Evolutionary conservation across 2,888 invertebrate species (phyloP).

Genomic region (Melipona beecheii): DNA sequence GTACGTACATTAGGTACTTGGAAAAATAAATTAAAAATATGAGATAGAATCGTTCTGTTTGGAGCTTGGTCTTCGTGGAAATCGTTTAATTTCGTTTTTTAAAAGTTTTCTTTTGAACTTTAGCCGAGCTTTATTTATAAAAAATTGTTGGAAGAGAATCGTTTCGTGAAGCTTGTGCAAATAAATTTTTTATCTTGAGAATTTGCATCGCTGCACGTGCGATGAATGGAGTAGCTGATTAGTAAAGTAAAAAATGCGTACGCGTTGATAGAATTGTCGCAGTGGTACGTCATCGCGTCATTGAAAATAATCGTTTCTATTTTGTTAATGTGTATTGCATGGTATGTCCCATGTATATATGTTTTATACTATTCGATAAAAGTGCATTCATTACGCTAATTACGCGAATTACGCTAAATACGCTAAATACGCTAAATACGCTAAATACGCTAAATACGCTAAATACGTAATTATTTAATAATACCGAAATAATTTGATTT

Average conservation of each 20-base stretch:
- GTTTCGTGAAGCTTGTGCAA: background rate
- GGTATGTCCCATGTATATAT: too few species aligned
- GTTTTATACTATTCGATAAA: too few species aligned
- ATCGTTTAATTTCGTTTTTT: background rate
- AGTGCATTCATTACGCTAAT: too few species aligned
- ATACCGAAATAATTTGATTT: too few species aligned
- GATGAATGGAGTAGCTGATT: slow-evolving; percentile 25
- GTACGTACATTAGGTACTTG: too few species aligned
- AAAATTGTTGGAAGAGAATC: background rate
- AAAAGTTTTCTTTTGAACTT: too few species aligned
- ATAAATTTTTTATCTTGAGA: slow-evolving; percentile 18
- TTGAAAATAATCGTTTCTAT: slow-evolving; percentile 8
- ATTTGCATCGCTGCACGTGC: slow-evolving; percentile 7
- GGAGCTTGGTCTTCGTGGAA: background rate
- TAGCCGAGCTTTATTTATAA: background rate
- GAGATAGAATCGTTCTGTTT: background rate
- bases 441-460: too few species aligned
- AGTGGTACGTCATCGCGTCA: slow-evolving; percentile 17
- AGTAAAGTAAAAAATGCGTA: slow-evolving; percentile 33
- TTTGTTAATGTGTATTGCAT: too few species aligned
- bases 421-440: too few species aligned
- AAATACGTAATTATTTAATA: too few species aligned
- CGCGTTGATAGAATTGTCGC: slow-evolving; percentile 39
- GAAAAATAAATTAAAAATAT: too few species aligned
- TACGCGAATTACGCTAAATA: too few species aligned